These are phyloP conservation scores for Embidobia sp. DNA, from an alignment of 2,888 invertebrate genomes.

Conservation along the genomic window DNA sequence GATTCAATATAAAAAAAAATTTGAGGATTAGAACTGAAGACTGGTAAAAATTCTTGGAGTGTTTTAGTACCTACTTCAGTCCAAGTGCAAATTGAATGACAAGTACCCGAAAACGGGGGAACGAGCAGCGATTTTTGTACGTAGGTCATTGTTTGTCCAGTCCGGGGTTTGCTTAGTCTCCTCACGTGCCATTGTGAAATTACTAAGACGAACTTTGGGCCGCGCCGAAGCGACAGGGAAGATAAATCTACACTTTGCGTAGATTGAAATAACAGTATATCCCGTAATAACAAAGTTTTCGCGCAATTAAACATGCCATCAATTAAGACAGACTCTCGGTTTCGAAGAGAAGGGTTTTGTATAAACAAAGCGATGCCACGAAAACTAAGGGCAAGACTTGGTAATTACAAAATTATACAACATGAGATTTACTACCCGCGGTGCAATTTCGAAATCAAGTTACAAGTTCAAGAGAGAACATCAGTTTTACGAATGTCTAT, in stretches of 20 bases:
- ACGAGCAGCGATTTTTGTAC: constrained; percentile 37
- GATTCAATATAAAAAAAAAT: too few species aligned
- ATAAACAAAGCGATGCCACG: neutral
- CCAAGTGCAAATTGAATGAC: constrained; percentile 62
- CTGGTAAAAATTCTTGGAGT: too few species aligned
- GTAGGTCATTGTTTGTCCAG: constrained; percentile 56
- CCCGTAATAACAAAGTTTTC: constrained; percentile 43
- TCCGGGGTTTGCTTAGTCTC: constrained; percentile 68
- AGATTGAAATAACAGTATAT: constrained; percentile 65
- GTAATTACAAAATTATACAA: constrained; percentile 27
- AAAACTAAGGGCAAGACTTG: constrained; percentile 5
- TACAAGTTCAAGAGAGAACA: constrained; percentile 51
- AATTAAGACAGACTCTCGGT: constrained; percentile 24
- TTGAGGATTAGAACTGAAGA: too few species aligned
- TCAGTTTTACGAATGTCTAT: constrained; percentile 68
- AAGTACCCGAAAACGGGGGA: constrained; percentile 57
- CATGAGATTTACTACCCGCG: constrained; percentile 25
- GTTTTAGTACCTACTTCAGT: constrained; percentile 11
- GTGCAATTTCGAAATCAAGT: constrained; percentile 48
- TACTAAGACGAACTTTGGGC: constrained; percentile 68
- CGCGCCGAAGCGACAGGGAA: constrained; percentile 67
- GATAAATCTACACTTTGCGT: constrained; percentile 64
- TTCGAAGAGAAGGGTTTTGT: neutral
- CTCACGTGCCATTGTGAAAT: constrained; percentile 78
- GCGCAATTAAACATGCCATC: constrained; percentile 29